Percentiles rank a stretch among this genome's conserved stretches.
phyloP scores from a whole-genome alignment of 2,888 invertebrate species.

The Stenurella melanura region DNA sequence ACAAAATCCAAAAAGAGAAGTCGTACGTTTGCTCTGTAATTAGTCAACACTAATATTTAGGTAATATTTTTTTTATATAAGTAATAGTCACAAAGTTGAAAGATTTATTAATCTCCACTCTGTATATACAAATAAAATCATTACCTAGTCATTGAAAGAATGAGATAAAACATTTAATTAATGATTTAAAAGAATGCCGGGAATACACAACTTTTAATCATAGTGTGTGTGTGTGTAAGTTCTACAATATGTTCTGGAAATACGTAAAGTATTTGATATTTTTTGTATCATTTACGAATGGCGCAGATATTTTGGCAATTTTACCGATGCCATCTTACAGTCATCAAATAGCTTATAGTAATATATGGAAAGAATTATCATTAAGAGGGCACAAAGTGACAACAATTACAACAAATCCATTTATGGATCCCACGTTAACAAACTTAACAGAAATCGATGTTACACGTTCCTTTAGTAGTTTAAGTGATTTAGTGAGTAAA shows the following conservation, averaged over 20 bases:
- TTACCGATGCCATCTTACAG: conserved; percentile 31
- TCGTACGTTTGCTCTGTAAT: no score
- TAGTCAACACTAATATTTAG: no score
- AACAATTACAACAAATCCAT: conserved; percentile 11
- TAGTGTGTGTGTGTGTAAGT: no score
- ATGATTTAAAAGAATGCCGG: no score
- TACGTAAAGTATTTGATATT: background rate
- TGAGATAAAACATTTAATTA: no score
- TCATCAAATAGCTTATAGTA: conserved; percentile 23
- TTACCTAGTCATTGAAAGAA: no score
- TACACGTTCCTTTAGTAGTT: conserved; percentile 40
- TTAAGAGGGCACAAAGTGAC: conserved; percentile 30
- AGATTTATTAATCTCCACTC: no score
- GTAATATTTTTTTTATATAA: no score
- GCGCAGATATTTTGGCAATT: conserved; percentile 41
- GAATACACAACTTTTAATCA: no score
- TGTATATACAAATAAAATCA: no score
- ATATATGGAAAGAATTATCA: conserved; percentile 29
- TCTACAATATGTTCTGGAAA: background rate
- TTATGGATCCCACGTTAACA: conserved; percentile 7
- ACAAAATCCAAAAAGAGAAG: no score
- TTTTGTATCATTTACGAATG: conserved; percentile 30
- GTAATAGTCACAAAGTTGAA: no score
- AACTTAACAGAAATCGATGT: conserved; percentile 51
- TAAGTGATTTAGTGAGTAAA: background rate